These are phyloP conservation scores for Scaeva pyrastri DNA, from an alignment of 2,888 invertebrate species.

Conservation along the genomic window DNA sequence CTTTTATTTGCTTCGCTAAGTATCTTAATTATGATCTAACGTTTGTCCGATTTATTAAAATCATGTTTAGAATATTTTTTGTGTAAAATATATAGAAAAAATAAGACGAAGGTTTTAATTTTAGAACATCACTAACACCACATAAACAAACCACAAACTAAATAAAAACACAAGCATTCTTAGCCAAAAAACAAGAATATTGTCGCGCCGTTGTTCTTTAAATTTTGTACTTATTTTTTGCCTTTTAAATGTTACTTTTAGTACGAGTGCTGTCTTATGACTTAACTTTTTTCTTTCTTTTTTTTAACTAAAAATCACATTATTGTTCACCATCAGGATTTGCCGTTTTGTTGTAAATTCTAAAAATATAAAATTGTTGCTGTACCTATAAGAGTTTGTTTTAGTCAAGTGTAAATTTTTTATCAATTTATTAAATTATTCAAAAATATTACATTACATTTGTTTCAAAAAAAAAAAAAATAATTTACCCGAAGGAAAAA, in stretches of 20 bases:
- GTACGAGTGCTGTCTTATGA: neutral
- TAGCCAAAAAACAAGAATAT: neutral
- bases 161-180: neutral
- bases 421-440: constrained; percentile 1
- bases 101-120: neutral
- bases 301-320: constrained; percentile 49
- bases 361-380: constrained; percentile 24
- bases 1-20: constrained; percentile 19
- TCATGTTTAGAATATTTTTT: constrained; percentile 29
- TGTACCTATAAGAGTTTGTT: constrained; percentile 37
- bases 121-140: neutral
- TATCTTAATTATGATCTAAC: constrained; percentile 28
- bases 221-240: neutral
- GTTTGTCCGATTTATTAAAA: constrained; percentile 38
- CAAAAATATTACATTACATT: neutral
- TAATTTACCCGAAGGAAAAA: neutral
- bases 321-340: constrained; percentile 51
- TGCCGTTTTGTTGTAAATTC: constrained; percentile 23
- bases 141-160: neutral
- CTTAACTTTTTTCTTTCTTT: neutral
- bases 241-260: neutral
- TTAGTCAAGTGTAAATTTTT: too few species aligned
- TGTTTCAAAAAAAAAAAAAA: neutral
- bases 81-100: neutral
- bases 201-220: neutral